Base-by-base conservation (phyloP, 2,888 invertebrate genomes). In the Pycnomerus fuliginosus region DNA sequence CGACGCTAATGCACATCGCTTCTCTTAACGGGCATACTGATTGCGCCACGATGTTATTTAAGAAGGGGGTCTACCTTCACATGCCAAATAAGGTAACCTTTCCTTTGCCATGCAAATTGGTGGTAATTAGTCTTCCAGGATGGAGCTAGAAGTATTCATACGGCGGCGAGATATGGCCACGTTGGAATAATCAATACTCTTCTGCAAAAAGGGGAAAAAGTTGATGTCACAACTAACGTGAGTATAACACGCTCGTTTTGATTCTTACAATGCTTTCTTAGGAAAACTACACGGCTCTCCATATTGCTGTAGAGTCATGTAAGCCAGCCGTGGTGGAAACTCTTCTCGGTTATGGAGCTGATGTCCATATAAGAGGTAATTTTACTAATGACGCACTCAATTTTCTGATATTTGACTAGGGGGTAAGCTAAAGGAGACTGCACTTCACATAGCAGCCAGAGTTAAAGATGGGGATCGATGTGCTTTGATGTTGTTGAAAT, bases 1-100 rank as follows among this genome's bases (percentile, higher is more conserved):
- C 93, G 64, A 99, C 99, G 0, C 76, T 99, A 50, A 95, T 99
- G 90, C 99, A 99, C 71, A 95, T 99, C 50, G 98, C 99, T 0
- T 95, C 98, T 0, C 78, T 94, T 48, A 93, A 92, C 68, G 98
- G 99, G 0, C 97, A 98, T 71, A 94, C 98, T 0, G 97, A 97
- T 65, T 98, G 98, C 61, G 98, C 98, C 29, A 89, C 95, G 78
- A 95, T 96, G 83, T 86, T 99, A 48, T 91, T 99, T 73, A 96
- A 95, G 74, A 95, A 97, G 70, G 99, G 99, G 7, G 98, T 99
- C 22, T 98, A 98, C 56, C 80, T 99, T 13, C 95, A 97, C 69
- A 99, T 99, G 98, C 98, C 99, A 48, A 99, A 99, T 72, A 99
- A 98, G 80, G 86, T 82, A 20, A 8, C 17, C 11, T 10, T 16